Base-by-base conservation (phyloP, 2,888 invertebrate genomes). In the Chydorus sphaericus region DNA sequence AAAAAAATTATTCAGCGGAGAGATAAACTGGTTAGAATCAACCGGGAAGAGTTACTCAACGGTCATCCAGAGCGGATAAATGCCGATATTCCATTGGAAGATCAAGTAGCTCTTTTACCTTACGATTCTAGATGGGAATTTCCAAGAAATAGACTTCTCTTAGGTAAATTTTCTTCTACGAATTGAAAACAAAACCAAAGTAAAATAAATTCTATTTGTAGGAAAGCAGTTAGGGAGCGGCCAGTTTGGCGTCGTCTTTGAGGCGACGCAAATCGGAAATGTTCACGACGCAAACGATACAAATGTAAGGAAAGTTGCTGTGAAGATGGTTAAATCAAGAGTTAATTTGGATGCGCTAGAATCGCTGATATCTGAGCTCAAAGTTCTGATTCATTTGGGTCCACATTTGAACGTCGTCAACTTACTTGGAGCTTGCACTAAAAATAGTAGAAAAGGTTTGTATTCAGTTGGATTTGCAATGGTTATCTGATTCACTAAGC, bases 321-420 rank as follows among this genome's bases (percentile, higher is more conserved):
- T 96, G 0, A 96, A 96, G 74, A 93, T 88, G 88, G 89, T 92
- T 3, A 89, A 90, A 69, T 82, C 83, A 62, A 83, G 84, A n/a
- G n/a, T n/a, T 48, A 85, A 88, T 0, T 91, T 93, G 66, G 78
- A 80, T 38, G 84, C 87, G 64, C 83, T 93, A 60, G 83, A 83
- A 66, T 90, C 93, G 0, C 72, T 96, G 39, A 83, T 89, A 23
- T 87, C 90, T 0, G 96, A 96, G 69, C 73, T 96, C 20, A 96
- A 96, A 73, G 93, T 96, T 58, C 87, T 96, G 84, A 85, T 89
- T 6, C 92, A 96, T 71, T 75, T 96, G 61, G 94, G 94, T 0
- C 85, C 87, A 65, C 93, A 96, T 70, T 72, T 94, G 48, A 96
- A 96, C 69, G 91, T 96, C 44, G 90, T 96, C 2, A 94, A 94